Percentiles rank a stretch among this genome's conserved stretches.
These are phyloP conservation scores for Drosophila murphyi DNA, from an alignment of 1,140 invertebrate species.

Conservation along the genomic window DNA sequence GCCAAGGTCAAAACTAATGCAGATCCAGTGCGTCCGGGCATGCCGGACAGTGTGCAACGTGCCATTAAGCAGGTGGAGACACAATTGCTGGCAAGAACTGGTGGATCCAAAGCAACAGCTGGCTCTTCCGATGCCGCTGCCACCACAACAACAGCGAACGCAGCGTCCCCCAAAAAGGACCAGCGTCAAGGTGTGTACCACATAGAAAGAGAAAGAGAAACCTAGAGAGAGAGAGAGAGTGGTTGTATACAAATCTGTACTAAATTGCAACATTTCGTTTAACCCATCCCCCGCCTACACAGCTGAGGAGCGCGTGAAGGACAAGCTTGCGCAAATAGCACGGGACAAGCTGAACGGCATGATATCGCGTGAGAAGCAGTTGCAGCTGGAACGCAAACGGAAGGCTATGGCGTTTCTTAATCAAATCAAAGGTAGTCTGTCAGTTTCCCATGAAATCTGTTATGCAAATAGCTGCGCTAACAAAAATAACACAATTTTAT, in stretches of 20 bases:
- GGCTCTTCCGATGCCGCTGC: neutral
- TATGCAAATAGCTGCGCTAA: too few species aligned
- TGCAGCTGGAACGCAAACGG: slow-evolving; percentile 90
- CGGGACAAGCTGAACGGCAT: slow-evolving; percentile 86
- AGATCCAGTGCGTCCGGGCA: slow-evolving; percentile 41
- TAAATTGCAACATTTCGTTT: neutral
- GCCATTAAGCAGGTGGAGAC: slow-evolving; percentile 80
- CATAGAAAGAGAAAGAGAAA: slow-evolving; percentile 11
- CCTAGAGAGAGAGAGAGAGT: neutral
- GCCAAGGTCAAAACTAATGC: slow-evolving; percentile 84
- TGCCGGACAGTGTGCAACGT: slow-evolving; percentile 79
- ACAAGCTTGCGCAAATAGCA: slow-evolving; percentile 87
- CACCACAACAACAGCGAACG: neutral
- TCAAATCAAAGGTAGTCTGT: slow-evolving; percentile 85
- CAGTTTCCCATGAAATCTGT: too few species aligned
- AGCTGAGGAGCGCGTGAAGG: slow-evolving; percentile 88
- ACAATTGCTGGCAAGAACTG: slow-evolving; percentile 69
- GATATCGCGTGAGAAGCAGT: slow-evolving; percentile 87
- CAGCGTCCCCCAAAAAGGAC: slow-evolving; percentile 55
- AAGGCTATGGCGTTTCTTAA: slow-evolving; percentile 88
- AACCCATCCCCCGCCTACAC: neutral
- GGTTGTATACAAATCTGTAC: neutral
- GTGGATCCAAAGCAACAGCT: slow-evolving; percentile 30
- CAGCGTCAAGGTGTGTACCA: slow-evolving; percentile 66
- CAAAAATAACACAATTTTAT: too few species aligned